Percentiles rank a stretch among this genome's conserved stretches.
Conservation (phyloP, 2,888 invertebrate genomes). For the Nomada lathburiana region DNA sequence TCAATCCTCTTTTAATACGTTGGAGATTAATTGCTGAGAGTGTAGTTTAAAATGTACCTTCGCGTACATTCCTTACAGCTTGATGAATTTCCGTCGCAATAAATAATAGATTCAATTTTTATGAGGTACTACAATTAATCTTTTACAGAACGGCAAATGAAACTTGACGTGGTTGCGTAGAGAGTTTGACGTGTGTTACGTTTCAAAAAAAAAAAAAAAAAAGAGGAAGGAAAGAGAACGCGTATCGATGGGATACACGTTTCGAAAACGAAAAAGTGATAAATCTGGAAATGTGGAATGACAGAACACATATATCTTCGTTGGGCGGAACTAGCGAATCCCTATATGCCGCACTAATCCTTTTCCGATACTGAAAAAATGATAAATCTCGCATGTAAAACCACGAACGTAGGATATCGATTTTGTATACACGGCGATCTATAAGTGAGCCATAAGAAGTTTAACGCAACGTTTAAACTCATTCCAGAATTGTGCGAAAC, state of each 20-base stretch:
- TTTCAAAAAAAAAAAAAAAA: neutral
- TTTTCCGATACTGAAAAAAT: constrained; percentile 73
- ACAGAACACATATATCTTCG: constrained; percentile 71
- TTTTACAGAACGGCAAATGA: constrained; percentile 33
- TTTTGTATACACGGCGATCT: constrained; percentile 53
- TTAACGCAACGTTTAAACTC: constrained; percentile 29
- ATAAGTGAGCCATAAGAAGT: constrained; percentile 41
- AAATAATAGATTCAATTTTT: constrained; percentile 6
- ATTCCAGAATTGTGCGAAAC: constrained; percentile 1
- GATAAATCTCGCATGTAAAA: constrained; percentile 71
- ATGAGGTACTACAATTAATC: constrained; percentile 39
- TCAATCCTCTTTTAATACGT: too few species aligned
- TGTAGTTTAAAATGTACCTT: too few species aligned
- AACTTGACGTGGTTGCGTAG: constrained; percentile 34
- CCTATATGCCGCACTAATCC: constrained; percentile 71
- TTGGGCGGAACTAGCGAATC: constrained; percentile 68
- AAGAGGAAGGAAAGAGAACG: constrained; percentile 10
- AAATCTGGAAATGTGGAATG: constrained; percentile 72
- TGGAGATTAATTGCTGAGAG: too few species aligned
- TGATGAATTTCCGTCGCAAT: neutral
- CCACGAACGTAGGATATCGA: constrained; percentile 63
- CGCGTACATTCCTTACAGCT: too few species aligned
- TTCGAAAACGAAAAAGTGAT: constrained; percentile 72
- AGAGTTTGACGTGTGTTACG: constrained; percentile 32
- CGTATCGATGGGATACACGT: constrained; percentile 59